Percentiles rank a stretch among this genome's conserved stretches.
phyloP scores from a whole-genome alignment of 2,113 vertebrate species.

The Mola mola region DNA sequence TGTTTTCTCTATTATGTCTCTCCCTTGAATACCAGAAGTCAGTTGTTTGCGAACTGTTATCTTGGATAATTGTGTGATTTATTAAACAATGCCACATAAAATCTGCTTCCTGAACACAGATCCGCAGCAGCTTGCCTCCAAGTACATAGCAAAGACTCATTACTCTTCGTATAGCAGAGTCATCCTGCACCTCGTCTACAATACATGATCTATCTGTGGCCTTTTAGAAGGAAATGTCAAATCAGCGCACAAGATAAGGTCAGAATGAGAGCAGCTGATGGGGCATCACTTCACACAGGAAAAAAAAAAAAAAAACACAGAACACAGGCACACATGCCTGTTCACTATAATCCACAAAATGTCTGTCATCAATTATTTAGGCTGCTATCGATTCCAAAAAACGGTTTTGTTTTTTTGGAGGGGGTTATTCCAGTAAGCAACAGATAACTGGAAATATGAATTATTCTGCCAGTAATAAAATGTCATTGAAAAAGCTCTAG shows the following conservation, averaged over 20 bases:
- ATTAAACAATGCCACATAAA: constrained; percentile 23
- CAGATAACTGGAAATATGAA: constrained; percentile 35
- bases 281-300: constrained; percentile 28
- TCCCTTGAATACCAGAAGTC: not conserved
- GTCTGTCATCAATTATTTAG: constrained; percentile 47
- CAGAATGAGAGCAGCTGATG: constrained; percentile 49
- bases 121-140: constrained; percentile 17
- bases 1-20: too few relatives aligned
- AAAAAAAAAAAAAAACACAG: not conserved
- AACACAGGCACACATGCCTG: constrained; percentile 21
- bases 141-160: constrained; percentile 22
- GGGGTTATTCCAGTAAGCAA: constrained; percentile 21
- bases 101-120: constrained; percentile 15
- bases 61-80: not conserved
- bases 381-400: constrained; percentile 57
- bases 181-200: constrained; percentile 38
- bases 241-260: constrained; percentile 62
- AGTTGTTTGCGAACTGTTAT: not conserved
- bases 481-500: constrained; percentile 18
- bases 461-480: constrained; percentile 4
- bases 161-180: constrained; percentile 27
- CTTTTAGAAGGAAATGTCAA: constrained; percentile 79
- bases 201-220: constrained; percentile 72
- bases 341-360: constrained; percentile 9
- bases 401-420: constrained; percentile 48